A percentile compares a stretch with the other conserved stretches of the same genome.
Conservation (phyloP, 2,797 vertebrate genomes). For the Eurystomus glaucurus region DNA sequence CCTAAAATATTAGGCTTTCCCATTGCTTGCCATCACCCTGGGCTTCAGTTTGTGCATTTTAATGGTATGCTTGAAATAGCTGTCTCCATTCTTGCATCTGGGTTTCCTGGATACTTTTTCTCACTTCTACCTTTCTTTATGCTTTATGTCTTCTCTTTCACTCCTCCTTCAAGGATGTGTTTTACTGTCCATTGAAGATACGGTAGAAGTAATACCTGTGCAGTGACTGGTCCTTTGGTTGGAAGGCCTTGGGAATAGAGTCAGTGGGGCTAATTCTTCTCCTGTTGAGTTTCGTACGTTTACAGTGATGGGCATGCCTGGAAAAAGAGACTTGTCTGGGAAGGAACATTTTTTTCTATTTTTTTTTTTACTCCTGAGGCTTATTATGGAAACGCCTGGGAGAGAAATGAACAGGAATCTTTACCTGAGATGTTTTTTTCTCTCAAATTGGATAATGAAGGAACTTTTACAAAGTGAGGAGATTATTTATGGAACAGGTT, state of each 20-base stretch:
- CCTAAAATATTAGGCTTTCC: not conserved
- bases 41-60: not conserved
- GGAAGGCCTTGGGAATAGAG: not conserved
- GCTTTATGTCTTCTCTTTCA: not conserved
- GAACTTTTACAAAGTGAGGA: not conserved
- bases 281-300: not conserved
- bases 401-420: not conserved
- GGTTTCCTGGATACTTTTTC: not conserved
- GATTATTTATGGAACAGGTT: not conserved
- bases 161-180: not conserved
- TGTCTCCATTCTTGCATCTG: not conserved
- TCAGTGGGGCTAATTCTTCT: not conserved
- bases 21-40: not conserved
- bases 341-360: rapidly evolving
- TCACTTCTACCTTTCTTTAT: not conserved
- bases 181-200: not conserved
- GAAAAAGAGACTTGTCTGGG: not conserved
- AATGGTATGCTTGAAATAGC: not conserved
- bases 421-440: not conserved
- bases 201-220: not conserved
- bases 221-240: not conserved
- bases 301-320: not conserved
- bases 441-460: not conserved
- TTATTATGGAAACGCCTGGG: not conserved
- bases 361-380: not conserved